Evolutionary conservation across 2,113 vertebrate species (phyloP).

Genomic region (Pollimyrus isidori): DNA sequence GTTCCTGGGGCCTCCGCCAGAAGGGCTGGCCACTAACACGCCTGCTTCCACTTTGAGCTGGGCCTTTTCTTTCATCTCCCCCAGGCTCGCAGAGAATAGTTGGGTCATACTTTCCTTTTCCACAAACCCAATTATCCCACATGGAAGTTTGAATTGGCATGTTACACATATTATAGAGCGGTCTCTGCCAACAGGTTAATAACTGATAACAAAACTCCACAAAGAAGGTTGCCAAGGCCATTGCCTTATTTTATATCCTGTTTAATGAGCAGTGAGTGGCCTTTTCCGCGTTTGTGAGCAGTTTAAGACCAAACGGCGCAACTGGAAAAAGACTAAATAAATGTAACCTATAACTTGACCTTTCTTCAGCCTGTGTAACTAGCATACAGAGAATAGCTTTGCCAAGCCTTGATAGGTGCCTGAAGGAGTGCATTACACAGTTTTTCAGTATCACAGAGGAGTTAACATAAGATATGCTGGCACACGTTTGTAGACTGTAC

Average conservation of each 20-base stretch:
- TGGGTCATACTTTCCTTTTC: background rate
- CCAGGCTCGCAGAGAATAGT: background rate
- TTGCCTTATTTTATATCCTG: background rate
- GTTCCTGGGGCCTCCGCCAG: background rate
- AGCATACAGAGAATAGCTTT: background rate
- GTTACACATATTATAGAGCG: background rate
- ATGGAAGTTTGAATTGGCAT: background rate
- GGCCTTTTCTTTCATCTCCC: background rate
- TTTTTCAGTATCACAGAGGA: background rate
- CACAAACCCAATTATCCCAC: conserved; percentile 1
- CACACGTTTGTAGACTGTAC: background rate
- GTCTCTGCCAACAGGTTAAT: conserved; percentile 3
- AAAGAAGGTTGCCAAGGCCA: background rate
- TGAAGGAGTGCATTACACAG: background rate
- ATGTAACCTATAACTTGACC: conserved; percentile 1
- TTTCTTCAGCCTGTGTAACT: background rate
- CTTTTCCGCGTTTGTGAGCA: conserved; percentile 3
- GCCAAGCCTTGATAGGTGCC: background rate
- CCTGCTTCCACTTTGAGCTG: background rate
- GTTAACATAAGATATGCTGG: background rate
- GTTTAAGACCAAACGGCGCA: background rate
- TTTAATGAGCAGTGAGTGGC: conserved; percentile 12
- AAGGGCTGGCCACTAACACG: background rate
- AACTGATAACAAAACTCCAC: background rate
- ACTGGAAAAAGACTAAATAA: background rate